These are phyloP conservation scores for Hedya salicella DNA, from an alignment of 2,888 invertebrate genomes.

Conservation along the genomic window DNA sequence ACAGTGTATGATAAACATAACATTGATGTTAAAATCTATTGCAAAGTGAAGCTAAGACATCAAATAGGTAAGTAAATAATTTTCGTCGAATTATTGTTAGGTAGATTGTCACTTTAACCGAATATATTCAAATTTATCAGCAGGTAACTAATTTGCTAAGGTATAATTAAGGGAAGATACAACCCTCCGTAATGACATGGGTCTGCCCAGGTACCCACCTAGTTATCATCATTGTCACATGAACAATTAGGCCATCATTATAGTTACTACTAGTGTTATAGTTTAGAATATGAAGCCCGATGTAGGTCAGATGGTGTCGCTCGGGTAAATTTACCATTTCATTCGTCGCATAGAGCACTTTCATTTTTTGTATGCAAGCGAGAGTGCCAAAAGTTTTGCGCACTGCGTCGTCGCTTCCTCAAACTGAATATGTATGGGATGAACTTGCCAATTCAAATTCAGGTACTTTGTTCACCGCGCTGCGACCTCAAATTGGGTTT, in stretches of 20 bases:
- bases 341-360: conserved; percentile 61
- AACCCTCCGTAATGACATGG: conserved; percentile 3
- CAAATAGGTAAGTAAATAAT: no score
- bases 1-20: no score
- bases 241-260: conserved; percentile 33
- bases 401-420: conserved; percentile 78
- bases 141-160: background rate
- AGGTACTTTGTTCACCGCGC: conserved; percentile 69
- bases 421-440: conserved; percentile 78
- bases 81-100: no score
- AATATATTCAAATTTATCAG: background rate
- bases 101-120: no score
- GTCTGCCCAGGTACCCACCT: background rate
- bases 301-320: conserved; percentile 55
- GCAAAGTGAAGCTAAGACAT: no score
- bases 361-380: conserved; percentile 82
- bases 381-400: conserved; percentile 84
- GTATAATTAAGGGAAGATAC: background rate
- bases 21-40: no score
- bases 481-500: conserved; percentile 56
- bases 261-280: conserved; percentile 29
- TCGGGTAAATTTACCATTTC: conserved; percentile 66
- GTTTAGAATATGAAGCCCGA: conserved; percentile 49
- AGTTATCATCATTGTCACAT: conserved; percentile 15
- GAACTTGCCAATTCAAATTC: conserved; percentile 80